Base-by-base conservation (phyloP, 1,140 invertebrate genomes). In the Spodoptera litura region DNA sequence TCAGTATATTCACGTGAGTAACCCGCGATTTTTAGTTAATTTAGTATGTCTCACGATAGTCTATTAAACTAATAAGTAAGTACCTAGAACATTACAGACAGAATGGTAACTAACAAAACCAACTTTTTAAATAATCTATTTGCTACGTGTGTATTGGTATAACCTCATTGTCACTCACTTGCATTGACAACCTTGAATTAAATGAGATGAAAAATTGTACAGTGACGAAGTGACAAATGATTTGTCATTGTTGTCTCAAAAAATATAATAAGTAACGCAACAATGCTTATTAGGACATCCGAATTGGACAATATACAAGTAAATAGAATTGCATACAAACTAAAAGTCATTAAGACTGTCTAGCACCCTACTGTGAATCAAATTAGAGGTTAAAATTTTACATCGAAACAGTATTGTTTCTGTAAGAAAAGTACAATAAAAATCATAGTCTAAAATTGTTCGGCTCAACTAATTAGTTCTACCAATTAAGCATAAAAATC, bases 401-500 rank as follows among this genome's bases (percentile, higher is more conserved):
- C 61, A 64, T 49, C 11, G n/a, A n/a, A 25, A 1, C 27, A 11
- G 8, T 44, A 49, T 11, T 10, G 61, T 49, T 49, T 44, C 44
- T 64, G 8, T 44, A n/a, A 2, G 10, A 13, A 25, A n/a, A 20
- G 20, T n/a, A 38, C 61, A 64, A 49, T 20, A 49, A 64, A 64
- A 9, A 35, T 15, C 31, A 38, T 64, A 31, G 20, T 20, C 38
- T 8, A 49, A 38, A 20, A 15, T 49, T 10, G 15, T 64, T 49
- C 61, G 61, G 4, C n/a, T 64, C n/a, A 44, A 64, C 61, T 64
- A 64, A 64, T 64, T 64, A 44, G 61, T n/a, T 20, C 44, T 38
- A 64, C 35, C 27, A 64, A 64, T 64, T 64, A 64, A 44, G 61
- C 61, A 44, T 64, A 64, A 64, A 64, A 64, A 64, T 64, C 61